Evolutionary conservation across 2,113 vertebrate species (phyloP), one percentile per base, ranked within the genome.

Genomic region (Forbesichthys papilliferus): DNA sequence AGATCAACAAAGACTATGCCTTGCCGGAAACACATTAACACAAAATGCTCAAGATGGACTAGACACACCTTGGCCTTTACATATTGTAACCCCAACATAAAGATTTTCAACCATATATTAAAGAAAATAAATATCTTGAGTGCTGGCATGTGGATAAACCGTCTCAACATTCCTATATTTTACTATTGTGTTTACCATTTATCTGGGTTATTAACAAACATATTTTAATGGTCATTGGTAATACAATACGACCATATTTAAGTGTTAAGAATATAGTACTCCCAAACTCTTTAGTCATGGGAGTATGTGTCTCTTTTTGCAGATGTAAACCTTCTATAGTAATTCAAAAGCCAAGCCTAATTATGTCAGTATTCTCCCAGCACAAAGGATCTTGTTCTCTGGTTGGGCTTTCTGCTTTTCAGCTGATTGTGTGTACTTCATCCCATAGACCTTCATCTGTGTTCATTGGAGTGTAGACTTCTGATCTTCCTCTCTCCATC

Each of bases 281-380:
- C 14, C n/a, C 47, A 36, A 51, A 66, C 18, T 71, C 13, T 79
- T 68, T 60, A 51, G 64, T 66, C 65, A 64, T 69, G 73, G 62
- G 69, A 76, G 77, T 42, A 81, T 7, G 53, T 8, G 53, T 49
- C 66, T 69, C 9, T 73, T 67, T 76, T 74, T 61, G 68, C 78
- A 74, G 68, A 77, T 74, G 78, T 48, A 58, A 58, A 48, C 53
- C 34, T 81, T 77, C 66, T 74, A 34, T 33, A 63, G 71, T 75
- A 48, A 55, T 76, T 78, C 61, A 77, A 68, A 81, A 63, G 54
- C 69, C 51, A 54, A 74, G 68, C 77, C 80, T 76, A 77, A 84
- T 83, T 75, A 84, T 83, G 61, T 77, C 74, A 46, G 66, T 76
- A 71, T 80, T 63, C 74, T 77, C 61, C n/a, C 61, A 55, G 77